Evolutionary conservation across 2,113 vertebrate species (phyloP).

Genomic region (Oryzias woworae): DNA sequence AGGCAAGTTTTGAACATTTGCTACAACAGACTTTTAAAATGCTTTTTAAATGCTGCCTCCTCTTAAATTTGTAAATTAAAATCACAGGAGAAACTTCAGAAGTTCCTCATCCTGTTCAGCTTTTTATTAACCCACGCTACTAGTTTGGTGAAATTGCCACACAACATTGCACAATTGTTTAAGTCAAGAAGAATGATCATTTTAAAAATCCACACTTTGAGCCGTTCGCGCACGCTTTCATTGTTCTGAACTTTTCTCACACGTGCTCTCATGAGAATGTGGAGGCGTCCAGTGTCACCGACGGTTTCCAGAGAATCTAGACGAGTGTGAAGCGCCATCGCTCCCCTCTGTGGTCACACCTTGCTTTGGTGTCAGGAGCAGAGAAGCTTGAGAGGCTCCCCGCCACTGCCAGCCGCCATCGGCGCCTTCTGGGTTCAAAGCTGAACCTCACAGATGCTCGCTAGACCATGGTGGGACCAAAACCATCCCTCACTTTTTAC

Average conservation of each 20-base stretch:
- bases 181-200: not conserved
- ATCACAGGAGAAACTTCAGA: too few relatives aligned
- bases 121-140: too few relatives aligned
- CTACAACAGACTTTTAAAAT: not conserved
- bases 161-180: not conserved
- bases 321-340: conserved; percentile 14
- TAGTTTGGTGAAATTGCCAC: too few relatives aligned
- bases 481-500: conserved; percentile 2
- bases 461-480: conserved; percentile 8
- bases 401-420: conserved; percentile 19
- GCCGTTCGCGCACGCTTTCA: conserved; percentile 21
- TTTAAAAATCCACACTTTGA: conserved; percentile 8
- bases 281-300: conserved; percentile 58
- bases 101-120: too few relatives aligned
- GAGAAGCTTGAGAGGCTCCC: conserved; percentile 49
- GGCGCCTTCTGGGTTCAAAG: conserved; percentile 46
- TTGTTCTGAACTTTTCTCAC: conserved; percentile 29
- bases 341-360: conserved; percentile 52
- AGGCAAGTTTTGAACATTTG: not conserved
- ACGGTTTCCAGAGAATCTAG: conserved; percentile 62
- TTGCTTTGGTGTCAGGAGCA: conserved; percentile 47
- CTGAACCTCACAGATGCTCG: conserved; percentile 26
- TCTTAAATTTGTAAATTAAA: not conserved
- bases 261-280: conserved; percentile 10
- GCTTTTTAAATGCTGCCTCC: not conserved